These are phyloP conservation scores for Megaptera novaeangliae DNA, from an alignment of 2,113 vertebrate species.

Conservation along the genomic window DNA sequence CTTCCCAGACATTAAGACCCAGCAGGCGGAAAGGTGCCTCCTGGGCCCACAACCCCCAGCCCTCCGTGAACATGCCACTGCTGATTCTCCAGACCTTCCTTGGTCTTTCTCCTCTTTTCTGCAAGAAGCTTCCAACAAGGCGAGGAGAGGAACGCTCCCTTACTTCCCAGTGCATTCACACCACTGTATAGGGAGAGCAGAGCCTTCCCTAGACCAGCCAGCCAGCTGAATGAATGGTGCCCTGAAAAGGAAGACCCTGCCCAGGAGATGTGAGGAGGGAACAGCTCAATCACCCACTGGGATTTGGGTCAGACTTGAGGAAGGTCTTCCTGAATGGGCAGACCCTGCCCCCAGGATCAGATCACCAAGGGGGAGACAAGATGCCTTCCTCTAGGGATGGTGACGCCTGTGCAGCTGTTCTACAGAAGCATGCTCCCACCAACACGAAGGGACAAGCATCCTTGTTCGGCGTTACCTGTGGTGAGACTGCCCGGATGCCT, in stretches of 20 bases:
- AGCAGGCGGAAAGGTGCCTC: background rate
- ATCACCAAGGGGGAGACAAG: background rate
- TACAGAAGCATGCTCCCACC: background rate
- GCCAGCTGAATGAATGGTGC: background rate
- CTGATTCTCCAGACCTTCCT: background rate
- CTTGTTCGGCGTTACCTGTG: rapidly evolving
- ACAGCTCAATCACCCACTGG: background rate
- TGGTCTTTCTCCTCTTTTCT: background rate
- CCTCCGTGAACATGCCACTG: background rate
- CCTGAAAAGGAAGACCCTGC: background rate
- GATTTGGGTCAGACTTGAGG: background rate
- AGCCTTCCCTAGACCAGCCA: background rate
- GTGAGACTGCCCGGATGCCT: background rate
- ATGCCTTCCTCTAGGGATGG: background rate
- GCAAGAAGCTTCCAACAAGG: background rate
- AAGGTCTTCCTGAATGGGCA: background rate
- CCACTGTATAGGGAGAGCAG: background rate
- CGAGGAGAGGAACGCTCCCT: background rate
- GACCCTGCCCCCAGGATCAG: background rate
- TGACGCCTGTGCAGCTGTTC: rapidly evolving
- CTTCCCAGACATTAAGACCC: background rate
- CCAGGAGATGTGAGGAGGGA: background rate
- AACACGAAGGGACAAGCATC: background rate
- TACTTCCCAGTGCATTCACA: background rate
- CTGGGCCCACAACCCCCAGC: background rate